These are phyloP conservation scores for Promerops cafer DNA, from an alignment of 2,113 vertebrate species.

Conservation along the genomic window DNA sequence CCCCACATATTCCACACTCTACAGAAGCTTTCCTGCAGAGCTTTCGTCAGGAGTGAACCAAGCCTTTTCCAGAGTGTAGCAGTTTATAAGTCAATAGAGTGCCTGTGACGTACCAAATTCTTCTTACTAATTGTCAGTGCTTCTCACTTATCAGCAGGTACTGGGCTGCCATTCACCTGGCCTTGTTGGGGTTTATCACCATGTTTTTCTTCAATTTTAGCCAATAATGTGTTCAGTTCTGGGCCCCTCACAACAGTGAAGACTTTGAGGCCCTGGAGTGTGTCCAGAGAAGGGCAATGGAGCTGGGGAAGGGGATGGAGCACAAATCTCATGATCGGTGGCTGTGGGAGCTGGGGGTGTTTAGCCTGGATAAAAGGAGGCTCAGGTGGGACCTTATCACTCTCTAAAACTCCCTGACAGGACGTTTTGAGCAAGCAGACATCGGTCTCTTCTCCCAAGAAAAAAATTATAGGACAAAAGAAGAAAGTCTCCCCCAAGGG, in stretches of 20 bases:
- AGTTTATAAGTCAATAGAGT: not conserved
- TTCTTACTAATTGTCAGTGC: not conserved
- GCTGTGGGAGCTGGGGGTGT: not conserved
- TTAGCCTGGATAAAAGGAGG: not conserved
- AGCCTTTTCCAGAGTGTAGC: not conserved
- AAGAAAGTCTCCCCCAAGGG: not conserved
- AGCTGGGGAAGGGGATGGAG: not conserved
- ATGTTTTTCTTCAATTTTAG: not conserved
- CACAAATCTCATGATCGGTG: fast-evolving
- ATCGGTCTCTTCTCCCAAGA: not conserved
- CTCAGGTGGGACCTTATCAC: not conserved
- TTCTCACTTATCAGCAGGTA: not conserved
- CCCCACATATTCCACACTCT: not conserved
- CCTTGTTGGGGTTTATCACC: not conserved
- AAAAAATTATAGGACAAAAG: not conserved
- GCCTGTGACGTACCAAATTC: not conserved
- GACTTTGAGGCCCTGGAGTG: not conserved
- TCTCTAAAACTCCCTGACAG: not conserved
- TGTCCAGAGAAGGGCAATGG: not conserved
- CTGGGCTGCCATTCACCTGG: not conserved
- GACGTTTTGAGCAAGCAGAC: too few relatives aligned
- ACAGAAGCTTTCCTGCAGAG: not conserved
- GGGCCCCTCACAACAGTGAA: not conserved
- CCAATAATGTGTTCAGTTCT: not conserved
- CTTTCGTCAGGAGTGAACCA: not conserved